A percentile compares a stretch with the other conserved stretches of the same genome.
Conservation (phyloP, 2,888 invertebrate genomes). For the Lutraria lutraria region DNA sequence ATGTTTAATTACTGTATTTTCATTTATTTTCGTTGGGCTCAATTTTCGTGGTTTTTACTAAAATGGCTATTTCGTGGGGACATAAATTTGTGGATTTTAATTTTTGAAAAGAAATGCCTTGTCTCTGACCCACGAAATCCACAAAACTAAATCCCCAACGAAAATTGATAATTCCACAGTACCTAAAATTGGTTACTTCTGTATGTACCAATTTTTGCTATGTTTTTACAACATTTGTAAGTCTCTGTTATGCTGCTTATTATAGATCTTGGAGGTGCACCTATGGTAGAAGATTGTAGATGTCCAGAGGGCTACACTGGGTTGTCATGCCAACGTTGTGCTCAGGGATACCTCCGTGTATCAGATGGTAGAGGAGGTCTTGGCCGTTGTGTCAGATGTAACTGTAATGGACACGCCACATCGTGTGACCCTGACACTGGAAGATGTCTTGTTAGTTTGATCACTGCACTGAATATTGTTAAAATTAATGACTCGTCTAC, state of each 20-base stretch:
- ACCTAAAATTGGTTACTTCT: no score
- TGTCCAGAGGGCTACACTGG: slow-evolving; percentile 84
- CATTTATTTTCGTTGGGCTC: no score
- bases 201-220: background rate
- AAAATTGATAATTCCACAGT: no score
- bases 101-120: no score
- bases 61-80: no score
- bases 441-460: slow-evolving; percentile 83
- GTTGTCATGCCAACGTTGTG: slow-evolving; percentile 83
- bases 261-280: slow-evolving; percentile 72
- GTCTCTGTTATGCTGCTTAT: background rate
- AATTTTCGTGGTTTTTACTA: no score
- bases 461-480: background rate
- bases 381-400: slow-evolving; percentile 89
- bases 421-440: slow-evolving; percentile 86
- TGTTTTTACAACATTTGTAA: background rate
- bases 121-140: no score
- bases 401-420: slow-evolving; percentile 90
- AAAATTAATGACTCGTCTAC: background rate
- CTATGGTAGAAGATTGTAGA: slow-evolving; percentile 82
- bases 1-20: no score
- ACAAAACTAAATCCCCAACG: no score
- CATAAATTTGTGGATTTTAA: no score
- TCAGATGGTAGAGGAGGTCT: slow-evolving; percentile 75
- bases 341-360: slow-evolving; percentile 80